Conservation (phyloP, 2,888 invertebrate genomes). For the Trachelus tabidus region DNA sequence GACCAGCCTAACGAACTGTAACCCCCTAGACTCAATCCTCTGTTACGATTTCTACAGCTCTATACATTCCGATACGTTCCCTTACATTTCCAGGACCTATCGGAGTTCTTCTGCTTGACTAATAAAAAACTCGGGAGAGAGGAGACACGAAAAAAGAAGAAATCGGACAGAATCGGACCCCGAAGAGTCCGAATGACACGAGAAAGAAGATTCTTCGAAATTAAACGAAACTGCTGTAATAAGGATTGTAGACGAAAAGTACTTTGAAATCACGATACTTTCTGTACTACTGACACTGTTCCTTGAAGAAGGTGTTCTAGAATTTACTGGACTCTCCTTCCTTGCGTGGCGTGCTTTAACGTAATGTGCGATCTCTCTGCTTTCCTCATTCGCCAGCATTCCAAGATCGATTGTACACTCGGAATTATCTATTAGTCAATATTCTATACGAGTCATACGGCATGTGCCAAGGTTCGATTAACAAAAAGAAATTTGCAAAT, state of each 20-base stretch:
- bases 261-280: background rate
- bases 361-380: background rate
- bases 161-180: background rate
- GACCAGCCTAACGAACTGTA: conserved; percentile 59
- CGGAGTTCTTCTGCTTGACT: background rate
- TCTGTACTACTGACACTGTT: background rate
- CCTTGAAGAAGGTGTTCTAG: background rate
- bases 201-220: background rate
- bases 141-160: background rate
- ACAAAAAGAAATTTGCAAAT: background rate
- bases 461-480: background rate
- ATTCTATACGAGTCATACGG: background rate
- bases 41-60: background rate
- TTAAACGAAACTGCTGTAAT: background rate
- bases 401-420: background rate
- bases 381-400: background rate
- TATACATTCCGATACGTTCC: background rate
- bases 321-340: background rate
- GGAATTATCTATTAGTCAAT: background rate
- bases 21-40: conserved; percentile 11
- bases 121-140: background rate
- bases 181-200: background rate
- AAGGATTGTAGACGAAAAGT: background rate
- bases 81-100: background rate
- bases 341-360: background rate